Evolutionary conservation across 2,113 vertebrate species (phyloP).

Genomic region (Brachyhypopomus gauderio): DNA sequence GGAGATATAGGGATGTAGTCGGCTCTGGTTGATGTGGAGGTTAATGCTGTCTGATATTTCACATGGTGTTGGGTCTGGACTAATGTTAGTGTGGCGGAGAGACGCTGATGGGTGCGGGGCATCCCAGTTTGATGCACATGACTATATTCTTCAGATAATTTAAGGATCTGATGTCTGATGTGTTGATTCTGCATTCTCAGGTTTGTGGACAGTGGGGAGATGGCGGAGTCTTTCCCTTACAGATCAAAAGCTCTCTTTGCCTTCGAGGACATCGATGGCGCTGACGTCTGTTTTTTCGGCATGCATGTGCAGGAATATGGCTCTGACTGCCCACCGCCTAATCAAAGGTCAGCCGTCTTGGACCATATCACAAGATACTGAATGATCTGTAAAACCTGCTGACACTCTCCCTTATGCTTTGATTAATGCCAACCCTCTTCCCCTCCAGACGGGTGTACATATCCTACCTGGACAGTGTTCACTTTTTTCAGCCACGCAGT

Average conservation of each 20-base stretch:
- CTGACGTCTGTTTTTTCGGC: slow-evolving; percentile 96
- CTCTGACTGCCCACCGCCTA: slow-evolving; percentile 95
- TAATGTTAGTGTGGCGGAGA: too few relatives aligned
- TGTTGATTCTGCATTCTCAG: slow-evolving; percentile 64
- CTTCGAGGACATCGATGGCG: slow-evolving; percentile 96
- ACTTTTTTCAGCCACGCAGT: slow-evolving; percentile 93
- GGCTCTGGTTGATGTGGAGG: too few relatives aligned
- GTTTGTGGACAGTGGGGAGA: slow-evolving; percentile 97
- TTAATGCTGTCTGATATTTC: too few relatives aligned
- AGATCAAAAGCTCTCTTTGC: slow-evolving; percentile 98
- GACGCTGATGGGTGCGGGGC: too few relatives aligned
- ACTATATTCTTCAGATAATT: not conserved
- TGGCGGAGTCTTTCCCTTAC: slow-evolving; percentile 97
- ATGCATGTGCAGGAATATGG: slow-evolving; percentile 99
- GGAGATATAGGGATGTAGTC: too few relatives aligned
- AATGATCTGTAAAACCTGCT: not conserved
- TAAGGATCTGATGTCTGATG: not conserved
- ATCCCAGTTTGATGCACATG: too few relatives aligned
- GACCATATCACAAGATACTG: not conserved
- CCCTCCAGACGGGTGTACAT: slow-evolving; percentile 91
- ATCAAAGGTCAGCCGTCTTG: slow-evolving; percentile 83
- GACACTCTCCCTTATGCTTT: not conserved
- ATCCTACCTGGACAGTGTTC: slow-evolving; percentile 97
- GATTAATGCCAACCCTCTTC: not conserved
- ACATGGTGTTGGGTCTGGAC: too few relatives aligned